Base-by-base conservation (phyloP, 1,140 invertebrate genomes). In the Lerema accius region DNA sequence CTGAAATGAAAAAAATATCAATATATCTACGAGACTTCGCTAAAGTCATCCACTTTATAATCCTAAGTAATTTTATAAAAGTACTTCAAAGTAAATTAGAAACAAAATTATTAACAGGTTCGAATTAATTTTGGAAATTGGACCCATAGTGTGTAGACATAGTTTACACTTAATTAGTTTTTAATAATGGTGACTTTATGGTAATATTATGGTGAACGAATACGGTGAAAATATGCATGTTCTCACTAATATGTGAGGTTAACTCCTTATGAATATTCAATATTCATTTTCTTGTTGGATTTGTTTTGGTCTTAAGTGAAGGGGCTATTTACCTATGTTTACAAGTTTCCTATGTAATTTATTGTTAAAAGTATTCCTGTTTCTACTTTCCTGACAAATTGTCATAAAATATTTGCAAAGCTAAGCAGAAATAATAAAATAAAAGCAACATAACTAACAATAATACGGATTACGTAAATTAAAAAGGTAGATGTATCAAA, bases 141-240 rank as follows among this genome's bases (percentile, higher is more conserved):
- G 19, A 42, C 51, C 39, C 51, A 55, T 43, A 40, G 50, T 19
- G 51, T 43, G 37, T 39, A 39, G 17, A 28, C 39, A 16, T 14
- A 55, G 39, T 55, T 55, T 55, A 55, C 51, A 55, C 51, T 55
- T 26, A 55, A 55, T 55, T 42, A 55, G 19, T 43, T 46, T 55
- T n/a, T 28, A 55, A 55, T 55, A 55, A 55, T 40, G 51, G 16
- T 55, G 37, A 26, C 39, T 40, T 55, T 55, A 55, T 55, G 51
- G 19, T 55, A 43, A 55, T 55, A 26, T 32, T 43, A 43, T 43
- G 17, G 39, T 56, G 19, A 43, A 43, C 23, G 17, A 10, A 56
- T 43, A 43, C n/a, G 40, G 39, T 56, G 51, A 56, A 56, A 56
- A 43, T 56, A 56, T 43, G 23, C 39, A 56, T 56, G 15, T 32